Evolutionary conservation across 2,888 invertebrate genomes (phyloP), one percentile per base, ranked within the genome.

Genomic region (Oligia fasciuncula): DNA sequence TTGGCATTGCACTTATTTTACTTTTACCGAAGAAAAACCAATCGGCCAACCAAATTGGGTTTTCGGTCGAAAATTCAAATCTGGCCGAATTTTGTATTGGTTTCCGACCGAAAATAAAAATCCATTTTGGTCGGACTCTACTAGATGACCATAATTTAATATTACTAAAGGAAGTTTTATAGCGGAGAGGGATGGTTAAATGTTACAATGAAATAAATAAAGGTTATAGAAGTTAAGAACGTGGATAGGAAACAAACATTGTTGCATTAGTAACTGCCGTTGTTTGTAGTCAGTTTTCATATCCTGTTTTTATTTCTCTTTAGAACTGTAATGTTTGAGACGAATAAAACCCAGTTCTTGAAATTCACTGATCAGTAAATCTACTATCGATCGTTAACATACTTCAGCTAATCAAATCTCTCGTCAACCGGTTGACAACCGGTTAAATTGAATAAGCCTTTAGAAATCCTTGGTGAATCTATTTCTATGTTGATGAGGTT

Each of bases 91-190:
- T 35, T 13, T 1, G 6, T 35, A 14, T 69, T 29, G 9, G 11
- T 60, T 23, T 60, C n/a, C 35, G 23, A 17, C 23, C 54, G 29
- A 51, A 35, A 51, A 51, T 13, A 40, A 54, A 23, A 40, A 54
- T 23, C 5, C 14, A 2, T 54, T 54, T 40, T 70, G 5, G 70
- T 40, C 3, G 2, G 40, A 60, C 57, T 40, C 70, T 57, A 90
- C 89, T 88, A 87, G 87, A 88, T 90, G 88, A 83, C 89, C 90
- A 91, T 93, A 93, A 93, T 92, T 94, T 93, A 92, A 92, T 93
- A 91, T 91, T 89, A 91, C 90, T 90, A 88, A 92, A 91, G 86
- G 86, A 88, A 88, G 83, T 88, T 93, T 93, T 93, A 93, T 90
- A 85, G 83, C 88, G 19, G 13, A 46, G 74, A 43, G 78, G 80